Conservation (phyloP, 2,797 vertebrate species). For the Mycteria americana region DNA sequence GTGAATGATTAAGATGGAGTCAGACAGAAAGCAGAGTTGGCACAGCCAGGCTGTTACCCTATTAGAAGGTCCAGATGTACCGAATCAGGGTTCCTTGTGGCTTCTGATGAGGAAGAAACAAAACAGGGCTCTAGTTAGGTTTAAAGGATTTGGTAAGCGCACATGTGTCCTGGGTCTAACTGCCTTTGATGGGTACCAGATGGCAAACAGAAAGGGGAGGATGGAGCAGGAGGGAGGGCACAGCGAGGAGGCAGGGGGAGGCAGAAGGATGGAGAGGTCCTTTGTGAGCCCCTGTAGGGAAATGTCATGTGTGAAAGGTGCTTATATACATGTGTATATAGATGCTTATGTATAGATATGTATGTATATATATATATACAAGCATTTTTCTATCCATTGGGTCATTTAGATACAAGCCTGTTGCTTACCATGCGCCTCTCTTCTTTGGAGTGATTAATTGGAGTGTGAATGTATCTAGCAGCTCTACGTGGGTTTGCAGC, state of each 20-base stretch:
- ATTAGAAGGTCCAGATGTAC: constrained; percentile 66
- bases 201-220: constrained; percentile 42
- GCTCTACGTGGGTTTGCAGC: not conserved
- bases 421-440: not conserved
- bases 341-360: not conserved
- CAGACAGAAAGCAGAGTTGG: constrained; percentile 55
- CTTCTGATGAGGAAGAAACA: constrained; percentile 62
- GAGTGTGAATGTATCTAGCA: not conserved
- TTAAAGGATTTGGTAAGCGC: constrained; percentile 58
- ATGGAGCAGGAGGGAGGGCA: not conserved
- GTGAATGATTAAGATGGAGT: constrained; percentile 31
- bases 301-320: not conserved
- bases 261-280: not conserved
- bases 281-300: not conserved
- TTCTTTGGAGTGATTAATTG: not conserved
- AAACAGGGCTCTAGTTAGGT: constrained; percentile 57
- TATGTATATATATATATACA: not conserved
- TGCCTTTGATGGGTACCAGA: constrained; percentile 66
- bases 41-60: constrained; percentile 49
- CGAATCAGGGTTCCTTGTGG: constrained; percentile 41
- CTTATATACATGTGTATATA: fast-evolving
- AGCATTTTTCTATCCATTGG: not conserved
- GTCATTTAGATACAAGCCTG: not conserved
- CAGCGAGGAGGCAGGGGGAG: not conserved
- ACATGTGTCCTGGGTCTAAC: constrained; percentile 46